Evolutionary conservation across 2,797 vertebrate genomes (phyloP).

Genomic region (Thaleichthys pacificus): DNA sequence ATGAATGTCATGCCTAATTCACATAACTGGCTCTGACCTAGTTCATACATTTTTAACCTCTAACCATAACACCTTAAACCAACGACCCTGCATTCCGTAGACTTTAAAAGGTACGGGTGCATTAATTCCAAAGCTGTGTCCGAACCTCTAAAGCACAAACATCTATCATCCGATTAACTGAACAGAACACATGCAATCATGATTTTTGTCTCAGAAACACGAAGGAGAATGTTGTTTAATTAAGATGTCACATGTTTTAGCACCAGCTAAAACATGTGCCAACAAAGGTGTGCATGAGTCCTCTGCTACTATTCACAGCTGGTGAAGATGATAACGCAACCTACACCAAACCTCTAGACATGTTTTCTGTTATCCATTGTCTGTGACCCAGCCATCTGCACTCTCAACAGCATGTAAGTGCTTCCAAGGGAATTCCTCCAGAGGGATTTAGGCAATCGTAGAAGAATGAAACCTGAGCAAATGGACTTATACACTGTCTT

Average conservation of each 20-base stretch:
- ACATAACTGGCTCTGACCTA: too few relatives aligned
- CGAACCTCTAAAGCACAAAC: too few relatives aligned
- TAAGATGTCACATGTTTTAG: not conserved
- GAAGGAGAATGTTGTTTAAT: conserved; percentile 11
- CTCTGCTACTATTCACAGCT: conserved; percentile 28
- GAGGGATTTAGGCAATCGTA: conserved; percentile 17
- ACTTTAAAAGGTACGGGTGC: too few relatives aligned
- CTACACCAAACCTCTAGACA: conserved; percentile 27
- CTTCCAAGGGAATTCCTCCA: conserved; percentile 19
- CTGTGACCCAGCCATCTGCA: conserved; percentile 42
- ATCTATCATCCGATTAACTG: not conserved
- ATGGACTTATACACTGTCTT: conserved; percentile 26
- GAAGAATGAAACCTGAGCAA: conserved; percentile 18
- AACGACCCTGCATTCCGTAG: too few relatives aligned
- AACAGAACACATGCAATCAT: not conserved
- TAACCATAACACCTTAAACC: too few relatives aligned
- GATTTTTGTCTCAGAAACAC: not conserved
- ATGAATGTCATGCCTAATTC: too few relatives aligned
- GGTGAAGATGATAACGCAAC: conserved; percentile 35
- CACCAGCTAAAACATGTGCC: conserved; percentile 24
- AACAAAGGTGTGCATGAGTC: conserved; percentile 15
- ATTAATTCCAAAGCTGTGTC: too few relatives aligned
- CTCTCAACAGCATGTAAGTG: conserved; percentile 30
- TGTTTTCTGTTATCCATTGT: conserved; percentile 38
- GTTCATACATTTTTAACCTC: too few relatives aligned